Evolutionary conservation across 2,113 vertebrate species (phyloP), one percentile per base, ranked within the genome.

Genomic region (Leptosomus discolor): DNA sequence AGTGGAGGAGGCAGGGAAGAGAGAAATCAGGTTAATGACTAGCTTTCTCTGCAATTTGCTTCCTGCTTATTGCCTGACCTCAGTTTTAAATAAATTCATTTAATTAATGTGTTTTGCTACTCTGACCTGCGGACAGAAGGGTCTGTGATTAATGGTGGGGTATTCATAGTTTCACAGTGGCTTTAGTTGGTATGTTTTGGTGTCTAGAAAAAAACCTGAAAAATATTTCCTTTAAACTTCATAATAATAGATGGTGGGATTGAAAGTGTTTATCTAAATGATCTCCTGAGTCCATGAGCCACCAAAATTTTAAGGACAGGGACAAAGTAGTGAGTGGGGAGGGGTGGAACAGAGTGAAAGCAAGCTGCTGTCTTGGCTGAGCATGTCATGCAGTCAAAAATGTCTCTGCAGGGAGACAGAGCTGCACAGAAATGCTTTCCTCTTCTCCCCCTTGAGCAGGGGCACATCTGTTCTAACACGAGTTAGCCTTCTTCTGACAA

Each of bases 21-120:
- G 58, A 80, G 80, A 97, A 97, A 98, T 96, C 91, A 97, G 96
- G 91, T 97, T 97, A 96, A 97, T 94, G 77, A 75, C 86, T 63
- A 17, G 90, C 94, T 97, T 92, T 90, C 90, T 68, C 91, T 94
- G 85, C 76, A 71, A 2, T 97, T 97, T 94, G 71, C 57, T 94
- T 92, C 93, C 95, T 95, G 90, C 93, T 90, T 90, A 80, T 84
- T 79, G 68, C 75, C 39, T 90, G 65, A 94, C 69, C 83, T 92
- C 67, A 24, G 81, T 91, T 97, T 95, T 96, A 86, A 88, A 93
- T 82, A 92, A 93, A 96, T 94, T 87, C 53, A 88, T 97, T 96
- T 96, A 92, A 95, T 94, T 96, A 96, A 93, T 92, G 75, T 61
- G 39, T 71, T 89, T 96, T 90, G 64, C 85, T 95, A 7, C 68